Percentiles rank a stretch among this genome's conserved stretches.
Evolutionary conservation across 2,113 vertebrate species (phyloP).

Genomic region (Petaurus breviceps): DNA sequence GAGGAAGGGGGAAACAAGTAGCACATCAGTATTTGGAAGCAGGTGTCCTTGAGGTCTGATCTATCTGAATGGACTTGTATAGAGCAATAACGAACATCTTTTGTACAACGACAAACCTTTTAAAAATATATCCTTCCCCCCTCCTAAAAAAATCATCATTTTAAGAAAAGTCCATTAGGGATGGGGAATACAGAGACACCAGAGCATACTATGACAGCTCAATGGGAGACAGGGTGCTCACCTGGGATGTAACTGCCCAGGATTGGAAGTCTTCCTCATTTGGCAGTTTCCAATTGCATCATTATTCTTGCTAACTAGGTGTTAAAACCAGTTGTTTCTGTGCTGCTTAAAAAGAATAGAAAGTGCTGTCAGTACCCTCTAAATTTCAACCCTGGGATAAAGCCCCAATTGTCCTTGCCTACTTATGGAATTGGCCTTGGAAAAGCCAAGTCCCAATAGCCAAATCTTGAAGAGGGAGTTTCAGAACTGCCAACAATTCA

Average conservation of each 20-base stretch:
- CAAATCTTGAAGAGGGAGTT: neutral
- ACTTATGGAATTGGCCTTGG: neutral
- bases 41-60: constrained; percentile 6
- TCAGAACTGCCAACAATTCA: neutral
- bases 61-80: neutral
- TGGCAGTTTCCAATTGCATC: neutral
- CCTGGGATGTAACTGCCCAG: neutral
- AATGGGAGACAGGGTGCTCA: neutral
- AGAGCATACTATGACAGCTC: neutral
- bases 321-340: neutral
- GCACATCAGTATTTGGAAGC: constrained; percentile 5
- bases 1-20: neutral
- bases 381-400: neutral
- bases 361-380: neutral
- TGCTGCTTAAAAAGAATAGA: neutral
- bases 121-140: neutral
- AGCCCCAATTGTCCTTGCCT: neutral
- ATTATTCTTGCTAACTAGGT: neutral
- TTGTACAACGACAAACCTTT: neutral
- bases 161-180: neutral
- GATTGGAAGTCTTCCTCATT: neutral
- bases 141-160: neutral
- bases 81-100: neutral
- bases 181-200: neutral
- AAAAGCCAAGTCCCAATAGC: neutral